A percentile compares a stretch with the other conserved stretches of the same genome.
phyloP scores from a whole-genome alignment of 1,140 invertebrate species.

The Drosophila malerkotliana region DNA sequence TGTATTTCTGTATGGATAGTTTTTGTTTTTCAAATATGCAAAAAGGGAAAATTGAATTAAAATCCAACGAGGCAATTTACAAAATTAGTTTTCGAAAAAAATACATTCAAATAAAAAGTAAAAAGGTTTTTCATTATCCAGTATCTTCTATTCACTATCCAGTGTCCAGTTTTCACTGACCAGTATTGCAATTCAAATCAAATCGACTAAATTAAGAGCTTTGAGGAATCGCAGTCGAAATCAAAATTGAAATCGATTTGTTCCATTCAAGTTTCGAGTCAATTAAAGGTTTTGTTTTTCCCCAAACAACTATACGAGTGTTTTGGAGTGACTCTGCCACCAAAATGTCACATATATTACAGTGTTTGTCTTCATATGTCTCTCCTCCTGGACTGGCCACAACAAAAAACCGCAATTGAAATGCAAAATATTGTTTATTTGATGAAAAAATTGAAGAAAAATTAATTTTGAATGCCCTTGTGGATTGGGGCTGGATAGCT shows the following conservation, averaged over 20 bases:
- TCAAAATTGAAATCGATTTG: constrained; percentile 33
- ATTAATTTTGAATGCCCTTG: constrained; percentile 41
- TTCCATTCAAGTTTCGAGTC: constrained; percentile 4
- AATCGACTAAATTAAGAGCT: constrained; percentile 42
- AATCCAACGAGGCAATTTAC: constrained; percentile 48
- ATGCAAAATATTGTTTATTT: constrained; percentile 70
- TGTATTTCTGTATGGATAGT: neutral
- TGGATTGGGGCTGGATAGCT: constrained; percentile 1
- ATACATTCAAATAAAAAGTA: neutral
- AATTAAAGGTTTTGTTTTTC: constrained; percentile 2
- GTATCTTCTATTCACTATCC: neutral
- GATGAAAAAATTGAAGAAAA: constrained; percentile 4
- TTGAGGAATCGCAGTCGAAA: constrained; percentile 23
- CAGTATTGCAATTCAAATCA: constrained; percentile 13
- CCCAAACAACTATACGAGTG: no score
- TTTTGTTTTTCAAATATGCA: constrained; percentile 22
- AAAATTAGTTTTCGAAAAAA: constrained; percentile 30
- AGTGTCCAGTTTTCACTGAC: no score
- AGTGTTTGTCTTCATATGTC: constrained; percentile 9
- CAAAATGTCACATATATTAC: no score
- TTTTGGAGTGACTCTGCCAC: neutral
- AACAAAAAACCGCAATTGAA: constrained; percentile 69
- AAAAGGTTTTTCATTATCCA: constrained; percentile 17
- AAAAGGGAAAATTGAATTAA: constrained; percentile 39
- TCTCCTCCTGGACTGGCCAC: constrained; percentile 12